Evolutionary conservation across 2,888 invertebrate species (phyloP).

Genomic region (Gymnosoma rotundatum): DNA sequence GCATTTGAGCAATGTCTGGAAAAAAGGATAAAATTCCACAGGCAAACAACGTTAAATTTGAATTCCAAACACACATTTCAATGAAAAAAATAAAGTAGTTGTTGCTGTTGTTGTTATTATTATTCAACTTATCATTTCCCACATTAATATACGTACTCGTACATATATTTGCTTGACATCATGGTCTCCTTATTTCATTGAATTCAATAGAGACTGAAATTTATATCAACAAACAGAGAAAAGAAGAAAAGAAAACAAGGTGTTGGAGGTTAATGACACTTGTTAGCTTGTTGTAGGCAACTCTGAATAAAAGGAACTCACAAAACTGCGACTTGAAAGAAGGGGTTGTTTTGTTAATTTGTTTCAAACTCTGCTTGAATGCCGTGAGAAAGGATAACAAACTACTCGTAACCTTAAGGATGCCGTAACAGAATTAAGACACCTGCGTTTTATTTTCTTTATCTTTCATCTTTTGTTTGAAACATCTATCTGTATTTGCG

Average conservation of each 20-base stretch:
- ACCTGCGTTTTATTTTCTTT: conserved; percentile 49
- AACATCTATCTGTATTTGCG: no score
- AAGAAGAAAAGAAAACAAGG: conserved; percentile 39
- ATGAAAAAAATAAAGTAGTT: conserved; percentile 1
- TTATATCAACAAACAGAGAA: conserved; percentile 39
- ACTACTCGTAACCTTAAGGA: conserved; percentile 28
- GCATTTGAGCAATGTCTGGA: conserved; percentile 23
- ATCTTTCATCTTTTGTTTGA: background rate
- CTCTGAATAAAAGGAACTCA: background rate
- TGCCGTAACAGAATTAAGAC: conserved; percentile 20
- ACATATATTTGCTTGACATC: conserved; percentile 45
- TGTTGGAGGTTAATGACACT: conserved; percentile 70
- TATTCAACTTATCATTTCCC: conserved; percentile 42
- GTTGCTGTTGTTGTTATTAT: conserved; percentile 11
- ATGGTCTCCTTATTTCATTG: conserved; percentile 33
- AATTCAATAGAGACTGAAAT: conserved; percentile 44
- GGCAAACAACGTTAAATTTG: conserved; percentile 40
- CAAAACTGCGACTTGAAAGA: conserved; percentile 28
- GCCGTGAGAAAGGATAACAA: conserved; percentile 69
- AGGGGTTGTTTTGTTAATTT: conserved; percentile 37
- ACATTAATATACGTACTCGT: conserved; percentile 20
- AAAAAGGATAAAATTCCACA: conserved; percentile 50
- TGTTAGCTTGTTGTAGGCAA: conserved; percentile 38
- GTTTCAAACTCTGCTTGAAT: conserved; percentile 31
- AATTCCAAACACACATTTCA: conserved; percentile 33